Conservation (phyloP, 2,888 invertebrate species). For the Periphyllus acericola region DNA sequence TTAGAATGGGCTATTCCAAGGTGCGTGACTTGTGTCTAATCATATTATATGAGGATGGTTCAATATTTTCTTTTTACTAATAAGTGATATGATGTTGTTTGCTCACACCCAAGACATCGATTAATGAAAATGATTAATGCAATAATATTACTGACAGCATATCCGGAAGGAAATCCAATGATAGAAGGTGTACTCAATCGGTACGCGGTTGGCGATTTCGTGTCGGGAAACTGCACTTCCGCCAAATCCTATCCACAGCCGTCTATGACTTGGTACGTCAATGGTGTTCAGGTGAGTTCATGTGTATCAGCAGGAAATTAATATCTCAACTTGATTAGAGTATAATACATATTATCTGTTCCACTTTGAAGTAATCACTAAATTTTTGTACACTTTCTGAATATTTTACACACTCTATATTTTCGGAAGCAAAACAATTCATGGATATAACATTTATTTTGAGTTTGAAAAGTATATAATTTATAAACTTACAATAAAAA, state of each 20-base stretch:
- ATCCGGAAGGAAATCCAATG: constrained; percentile 59
- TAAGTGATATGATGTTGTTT: neutral
- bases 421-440: neutral
- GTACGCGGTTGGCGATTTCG: constrained; percentile 61
- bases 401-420: neutral
- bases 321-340: neutral
- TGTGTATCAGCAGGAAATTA: neutral
- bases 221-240: constrained; percentile 63
- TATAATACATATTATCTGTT: neutral
- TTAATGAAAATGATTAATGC: constrained; percentile 49
- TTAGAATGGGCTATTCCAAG: neutral
- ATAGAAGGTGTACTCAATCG: constrained; percentile 62
- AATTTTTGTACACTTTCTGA: neutral
- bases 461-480: neutral
- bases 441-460: neutral
- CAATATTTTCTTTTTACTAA: neutral
- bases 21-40: neutral
- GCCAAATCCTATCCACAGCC: constrained; percentile 62
- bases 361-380: neutral
- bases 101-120: neutral
- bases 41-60: neutral
- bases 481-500: neutral
- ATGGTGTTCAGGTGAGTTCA: constrained; percentile 62
- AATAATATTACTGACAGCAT: constrained; percentile 59
- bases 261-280: constrained; percentile 63